Percentiles rank a stretch among this genome's conserved stretches.
phyloP scores from a whole-genome alignment of 1,140 invertebrate species.

The Heliothis subflexa region DNA sequence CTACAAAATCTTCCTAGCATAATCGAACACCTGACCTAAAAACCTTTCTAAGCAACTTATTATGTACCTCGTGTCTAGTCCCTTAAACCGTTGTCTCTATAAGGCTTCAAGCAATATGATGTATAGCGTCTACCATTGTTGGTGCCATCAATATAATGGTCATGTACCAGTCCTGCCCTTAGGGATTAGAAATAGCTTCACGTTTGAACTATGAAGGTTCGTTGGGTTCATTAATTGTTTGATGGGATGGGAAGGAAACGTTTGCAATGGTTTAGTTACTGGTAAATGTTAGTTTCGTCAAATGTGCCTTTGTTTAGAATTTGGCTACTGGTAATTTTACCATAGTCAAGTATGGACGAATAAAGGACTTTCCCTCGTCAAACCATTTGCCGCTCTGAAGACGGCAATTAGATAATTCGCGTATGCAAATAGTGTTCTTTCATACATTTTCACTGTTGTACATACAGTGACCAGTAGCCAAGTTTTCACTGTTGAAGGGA shows the following conservation, averaged over 20 bases:
- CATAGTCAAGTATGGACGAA: too few relatives aligned
- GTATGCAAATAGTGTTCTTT: too few relatives aligned
- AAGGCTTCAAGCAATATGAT: not conserved
- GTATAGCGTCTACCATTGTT: slow-evolving; percentile 21
- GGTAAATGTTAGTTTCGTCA: not conserved
- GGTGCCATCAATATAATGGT: not conserved
- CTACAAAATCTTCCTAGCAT: not conserved
- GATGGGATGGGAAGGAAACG: not conserved
- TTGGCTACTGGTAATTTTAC: too few relatives aligned
- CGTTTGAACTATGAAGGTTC: not conserved
- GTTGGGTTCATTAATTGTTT: not conserved
- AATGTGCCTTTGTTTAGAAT: too few relatives aligned
- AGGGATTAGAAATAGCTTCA: not conserved
- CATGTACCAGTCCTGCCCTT: slow-evolving; percentile 7
- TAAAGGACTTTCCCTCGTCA: too few relatives aligned
- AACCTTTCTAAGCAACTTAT: not conserved
- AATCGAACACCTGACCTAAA: slow-evolving; percentile 1
- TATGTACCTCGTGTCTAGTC: slow-evolving; percentile 22
- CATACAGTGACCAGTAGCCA: too few relatives aligned
- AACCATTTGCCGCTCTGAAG: too few relatives aligned
- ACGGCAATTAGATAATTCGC: too few relatives aligned
- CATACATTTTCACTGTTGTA: too few relatives aligned
- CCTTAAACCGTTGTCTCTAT: slow-evolving; percentile 1
- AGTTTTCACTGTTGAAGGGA: too few relatives aligned
- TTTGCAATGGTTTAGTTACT: not conserved